Conservation (phyloP, 2,888 invertebrate species). For the Zaprionus lineosus region DNA sequence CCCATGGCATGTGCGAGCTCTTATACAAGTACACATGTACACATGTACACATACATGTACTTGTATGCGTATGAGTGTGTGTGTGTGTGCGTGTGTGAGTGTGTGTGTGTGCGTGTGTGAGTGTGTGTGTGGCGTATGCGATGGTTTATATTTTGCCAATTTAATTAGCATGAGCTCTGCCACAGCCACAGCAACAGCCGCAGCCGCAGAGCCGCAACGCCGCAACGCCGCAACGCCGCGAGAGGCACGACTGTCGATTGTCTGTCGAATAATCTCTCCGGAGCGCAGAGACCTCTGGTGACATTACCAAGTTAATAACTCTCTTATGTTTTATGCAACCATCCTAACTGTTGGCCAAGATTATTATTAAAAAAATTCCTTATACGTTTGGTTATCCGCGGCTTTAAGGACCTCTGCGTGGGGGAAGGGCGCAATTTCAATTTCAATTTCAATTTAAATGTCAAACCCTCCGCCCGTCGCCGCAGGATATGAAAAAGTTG, state of each 20-base stretch:
- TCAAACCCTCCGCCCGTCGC: not conserved
- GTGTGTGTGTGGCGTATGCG: conserved; percentile 4
- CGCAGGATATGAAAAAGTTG: conserved; percentile 26
- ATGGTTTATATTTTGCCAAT: conserved; percentile 42
- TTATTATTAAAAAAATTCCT: no score
- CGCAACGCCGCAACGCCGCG: no score
- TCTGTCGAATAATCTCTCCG: no score
- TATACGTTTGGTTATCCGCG: no score
- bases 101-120: conserved; percentile 1
- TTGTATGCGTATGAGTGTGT: not conserved
- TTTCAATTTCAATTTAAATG: not conserved
- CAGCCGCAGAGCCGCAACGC: no score
- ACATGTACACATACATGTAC: not conserved
- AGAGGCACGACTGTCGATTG: not conserved
- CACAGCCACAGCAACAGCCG: no score
- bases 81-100: not conserved
- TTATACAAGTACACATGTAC: conserved; percentile 1
- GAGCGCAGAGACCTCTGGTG: no score
- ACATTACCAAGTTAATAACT: no score
- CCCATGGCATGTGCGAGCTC: conserved; percentile 37
- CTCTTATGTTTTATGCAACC: no score
- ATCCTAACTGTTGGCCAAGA: no score
- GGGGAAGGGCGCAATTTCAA: not conserved
- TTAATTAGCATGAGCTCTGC: conserved; percentile 49
- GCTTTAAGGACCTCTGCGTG: no score